A percentile compares a stretch with the other conserved stretches of the same genome.
Conservation (phyloP, 2,113 vertebrate genomes). For the Conger conger region DNA sequence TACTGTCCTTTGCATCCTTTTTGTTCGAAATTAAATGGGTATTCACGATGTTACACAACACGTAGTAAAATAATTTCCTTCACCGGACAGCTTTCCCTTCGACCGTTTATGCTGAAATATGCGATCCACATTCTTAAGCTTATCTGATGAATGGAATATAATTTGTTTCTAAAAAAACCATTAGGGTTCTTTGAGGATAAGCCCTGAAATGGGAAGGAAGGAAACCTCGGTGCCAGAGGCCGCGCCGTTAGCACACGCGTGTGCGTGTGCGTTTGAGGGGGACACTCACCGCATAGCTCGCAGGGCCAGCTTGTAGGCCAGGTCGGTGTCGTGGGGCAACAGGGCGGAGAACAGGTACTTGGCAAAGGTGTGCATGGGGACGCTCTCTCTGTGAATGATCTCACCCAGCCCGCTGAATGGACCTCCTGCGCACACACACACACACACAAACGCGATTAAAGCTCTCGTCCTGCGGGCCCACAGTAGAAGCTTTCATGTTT, state of each 20-base stretch:
- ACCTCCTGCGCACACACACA: constrained; percentile 76
- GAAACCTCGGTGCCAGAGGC: too few species aligned
- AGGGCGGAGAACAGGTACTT: constrained; percentile 97
- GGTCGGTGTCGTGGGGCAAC: constrained; percentile 89
- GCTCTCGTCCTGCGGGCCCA: not conserved
- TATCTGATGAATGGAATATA: too few species aligned
- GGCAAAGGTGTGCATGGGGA: constrained; percentile 98
- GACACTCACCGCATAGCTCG: constrained; percentile 89
- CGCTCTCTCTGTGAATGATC: constrained; percentile 94
- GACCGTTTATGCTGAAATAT: too few species aligned
- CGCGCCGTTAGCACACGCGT: not conserved
- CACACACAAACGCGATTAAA: not conserved
- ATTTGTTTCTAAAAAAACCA: too few species aligned
- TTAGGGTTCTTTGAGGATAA: too few species aligned
- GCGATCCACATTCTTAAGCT: too few species aligned
- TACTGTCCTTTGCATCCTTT: not conserved
- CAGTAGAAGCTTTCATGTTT: not conserved
- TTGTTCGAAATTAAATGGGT: too few species aligned
- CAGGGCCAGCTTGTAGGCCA: constrained; percentile 93
- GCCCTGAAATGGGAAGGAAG: too few species aligned
- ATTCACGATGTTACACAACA: too few species aligned
- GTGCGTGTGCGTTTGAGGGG: not conserved
- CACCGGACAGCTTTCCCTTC: too few species aligned
- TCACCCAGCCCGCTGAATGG: constrained; percentile 96
- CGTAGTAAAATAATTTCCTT: too few species aligned